These are phyloP conservation scores for Rhagologus leucostigma DNA, from an alignment of 2,113 vertebrate species.

Conservation along the genomic window DNA sequence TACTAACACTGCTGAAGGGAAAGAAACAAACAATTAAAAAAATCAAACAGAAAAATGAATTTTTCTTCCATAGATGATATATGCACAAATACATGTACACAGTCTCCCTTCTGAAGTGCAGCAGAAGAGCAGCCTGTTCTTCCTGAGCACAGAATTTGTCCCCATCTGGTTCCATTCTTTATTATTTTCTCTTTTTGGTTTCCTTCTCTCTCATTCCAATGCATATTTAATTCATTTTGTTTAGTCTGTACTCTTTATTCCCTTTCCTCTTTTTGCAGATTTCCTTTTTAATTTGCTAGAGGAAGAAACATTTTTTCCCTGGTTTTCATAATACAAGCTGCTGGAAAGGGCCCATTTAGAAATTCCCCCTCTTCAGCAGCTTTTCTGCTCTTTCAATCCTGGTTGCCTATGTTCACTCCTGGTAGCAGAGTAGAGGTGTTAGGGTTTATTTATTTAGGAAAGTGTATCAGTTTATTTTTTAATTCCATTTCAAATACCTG, in stretches of 20 bases:
- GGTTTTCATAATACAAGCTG: neutral
- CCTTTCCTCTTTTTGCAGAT: conserved; percentile 25
- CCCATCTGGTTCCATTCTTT: conserved; percentile 55
- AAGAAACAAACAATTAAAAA: neutral
- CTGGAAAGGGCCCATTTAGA: neutral
- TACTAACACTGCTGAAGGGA: neutral
- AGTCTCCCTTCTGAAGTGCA: neutral
- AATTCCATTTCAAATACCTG: neutral
- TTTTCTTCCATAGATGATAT: neutral
- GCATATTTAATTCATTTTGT: conserved; percentile 42
- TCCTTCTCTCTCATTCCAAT: conserved; percentile 12
- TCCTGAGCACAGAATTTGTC: neutral
- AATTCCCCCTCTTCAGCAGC: neutral
- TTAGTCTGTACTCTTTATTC: conserved; percentile 35
- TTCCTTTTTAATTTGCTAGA: conserved; percentile 7
- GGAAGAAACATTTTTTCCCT: neutral
- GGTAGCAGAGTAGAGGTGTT: neutral
- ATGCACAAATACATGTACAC: neutral
- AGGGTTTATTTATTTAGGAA: neutral
- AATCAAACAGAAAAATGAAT: neutral
- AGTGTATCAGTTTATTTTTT: neutral
- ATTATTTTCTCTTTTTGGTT: neutral
- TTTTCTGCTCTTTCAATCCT: neutral
- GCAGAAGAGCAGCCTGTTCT: neutral
- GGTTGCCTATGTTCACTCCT: neutral